Conservation (phyloP, 1,140 invertebrate genomes). For the Belonocnema kinseyi region DNA sequence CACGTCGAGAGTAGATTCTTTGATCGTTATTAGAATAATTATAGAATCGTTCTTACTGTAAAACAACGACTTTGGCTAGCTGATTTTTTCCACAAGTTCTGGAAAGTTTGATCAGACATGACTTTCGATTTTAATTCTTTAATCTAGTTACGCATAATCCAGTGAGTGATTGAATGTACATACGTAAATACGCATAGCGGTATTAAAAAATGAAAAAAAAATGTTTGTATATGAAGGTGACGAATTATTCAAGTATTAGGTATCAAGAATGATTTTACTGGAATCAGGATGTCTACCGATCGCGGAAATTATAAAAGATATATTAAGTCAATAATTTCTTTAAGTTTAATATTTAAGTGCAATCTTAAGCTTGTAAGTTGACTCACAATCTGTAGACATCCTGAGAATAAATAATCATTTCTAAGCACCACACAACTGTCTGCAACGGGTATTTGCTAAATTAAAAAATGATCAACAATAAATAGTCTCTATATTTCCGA, state of each 20-base stretch:
- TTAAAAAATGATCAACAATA: conserved; percentile 31
- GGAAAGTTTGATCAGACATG: background rate
- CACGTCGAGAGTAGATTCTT: background rate
- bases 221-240: too few relatives aligned
- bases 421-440: conserved; percentile 51
- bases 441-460: conserved; percentile 53
- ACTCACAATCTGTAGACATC: background rate
- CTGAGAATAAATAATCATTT: conserved; percentile 29
- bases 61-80: background rate
- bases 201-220: background rate
- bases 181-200: background rate
- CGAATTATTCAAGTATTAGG: too few relatives aligned
- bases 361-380: background rate
- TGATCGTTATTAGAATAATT: background rate
- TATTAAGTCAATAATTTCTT: too few relatives aligned
- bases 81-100: background rate
- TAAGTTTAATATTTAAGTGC: too few relatives aligned
- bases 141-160: background rate
- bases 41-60: background rate
- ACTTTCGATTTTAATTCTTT: background rate
- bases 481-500: too few relatives aligned
- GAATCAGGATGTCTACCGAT: too few relatives aligned
- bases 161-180: conserved; percentile 1
- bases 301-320: too few relatives aligned
- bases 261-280: too few relatives aligned